These are phyloP conservation scores for Paramacrobiotus metropolitanus DNA, from an alignment of 1,140 invertebrate species.

Conservation along the genomic window DNA sequence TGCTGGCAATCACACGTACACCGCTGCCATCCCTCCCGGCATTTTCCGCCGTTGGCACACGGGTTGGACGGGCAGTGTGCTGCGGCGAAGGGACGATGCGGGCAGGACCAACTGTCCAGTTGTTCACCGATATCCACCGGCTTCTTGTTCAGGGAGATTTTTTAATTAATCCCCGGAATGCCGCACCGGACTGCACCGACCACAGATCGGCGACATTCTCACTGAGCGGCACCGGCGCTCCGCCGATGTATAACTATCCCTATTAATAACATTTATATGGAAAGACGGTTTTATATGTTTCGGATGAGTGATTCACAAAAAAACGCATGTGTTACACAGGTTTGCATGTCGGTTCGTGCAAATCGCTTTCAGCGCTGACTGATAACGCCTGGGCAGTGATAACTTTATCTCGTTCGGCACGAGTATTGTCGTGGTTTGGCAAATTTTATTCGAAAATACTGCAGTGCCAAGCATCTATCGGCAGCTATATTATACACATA, in stretches of 20 bases:
- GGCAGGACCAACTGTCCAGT: neutral
- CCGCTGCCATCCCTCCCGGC: slow-evolving; percentile 82
- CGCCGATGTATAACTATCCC: neutral
- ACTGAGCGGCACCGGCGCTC: neutral
- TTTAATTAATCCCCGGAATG: neutral
- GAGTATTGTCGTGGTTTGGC: no score
- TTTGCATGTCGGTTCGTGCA: no score
- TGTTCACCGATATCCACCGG: neutral
- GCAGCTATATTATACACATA: no score
- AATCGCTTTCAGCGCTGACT: no score
- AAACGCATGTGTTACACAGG: no score
- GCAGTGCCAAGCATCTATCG: no score
- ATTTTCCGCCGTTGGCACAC: slow-evolving; percentile 69
- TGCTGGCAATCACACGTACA: slow-evolving; percentile 81
- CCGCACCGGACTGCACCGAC: neutral
- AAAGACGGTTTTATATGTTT: no score
- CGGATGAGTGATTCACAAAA: no score
- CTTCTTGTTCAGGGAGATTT: neutral
- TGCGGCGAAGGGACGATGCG: neutral
- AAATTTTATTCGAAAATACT: no score
- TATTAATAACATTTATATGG: no score
- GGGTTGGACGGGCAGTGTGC: slow-evolving; percentile 52
- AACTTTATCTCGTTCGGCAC: no score
- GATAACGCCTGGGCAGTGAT: no score
- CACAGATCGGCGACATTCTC: neutral